Evolutionary conservation across 2,797 vertebrate species (phyloP).

Genomic region (Pygocentrus nattereri): DNA sequence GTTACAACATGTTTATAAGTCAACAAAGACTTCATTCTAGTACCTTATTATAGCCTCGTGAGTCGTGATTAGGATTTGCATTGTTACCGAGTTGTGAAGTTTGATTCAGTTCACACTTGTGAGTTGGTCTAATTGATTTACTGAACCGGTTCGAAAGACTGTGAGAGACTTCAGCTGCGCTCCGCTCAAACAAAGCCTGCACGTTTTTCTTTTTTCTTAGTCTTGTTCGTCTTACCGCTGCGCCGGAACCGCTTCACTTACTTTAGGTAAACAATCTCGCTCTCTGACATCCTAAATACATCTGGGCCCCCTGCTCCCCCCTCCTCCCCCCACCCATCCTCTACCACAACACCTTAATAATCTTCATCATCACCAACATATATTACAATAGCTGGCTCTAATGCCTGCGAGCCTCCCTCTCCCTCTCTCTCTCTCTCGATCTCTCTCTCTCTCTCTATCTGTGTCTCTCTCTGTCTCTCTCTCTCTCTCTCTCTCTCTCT

Average conservation of each 20-base stretch:
- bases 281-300: constrained; percentile 63
- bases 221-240: background rate
- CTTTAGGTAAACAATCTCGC: constrained; percentile 66
- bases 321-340: constrained; percentile 12
- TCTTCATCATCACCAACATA: constrained; percentile 65
- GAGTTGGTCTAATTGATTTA: no score
- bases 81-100: no score
- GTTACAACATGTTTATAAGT: no score
- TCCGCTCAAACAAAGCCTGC: constrained; percentile 4
- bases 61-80: no score
- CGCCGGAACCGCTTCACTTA: constrained; percentile 54
- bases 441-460: background rate
- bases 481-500: background rate
- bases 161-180: no score
- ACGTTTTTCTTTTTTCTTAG: background rate
- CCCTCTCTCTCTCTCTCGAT: constrained; percentile 20
- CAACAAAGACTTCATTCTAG: no score
- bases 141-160: no score
- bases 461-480: constrained; percentile 10
- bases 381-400: constrained; percentile 56
- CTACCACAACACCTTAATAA: constrained; percentile 54
- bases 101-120: no score
- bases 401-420: constrained; percentile 50
- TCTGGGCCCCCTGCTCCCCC: constrained; percentile 42
- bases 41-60: no score